A percentile compares a stretch with the other conserved stretches of the same genome.
These are phyloP conservation scores for Micronycteris hirsuta DNA, from an alignment of 2,113 vertebrate species.

Conservation along the genomic window DNA sequence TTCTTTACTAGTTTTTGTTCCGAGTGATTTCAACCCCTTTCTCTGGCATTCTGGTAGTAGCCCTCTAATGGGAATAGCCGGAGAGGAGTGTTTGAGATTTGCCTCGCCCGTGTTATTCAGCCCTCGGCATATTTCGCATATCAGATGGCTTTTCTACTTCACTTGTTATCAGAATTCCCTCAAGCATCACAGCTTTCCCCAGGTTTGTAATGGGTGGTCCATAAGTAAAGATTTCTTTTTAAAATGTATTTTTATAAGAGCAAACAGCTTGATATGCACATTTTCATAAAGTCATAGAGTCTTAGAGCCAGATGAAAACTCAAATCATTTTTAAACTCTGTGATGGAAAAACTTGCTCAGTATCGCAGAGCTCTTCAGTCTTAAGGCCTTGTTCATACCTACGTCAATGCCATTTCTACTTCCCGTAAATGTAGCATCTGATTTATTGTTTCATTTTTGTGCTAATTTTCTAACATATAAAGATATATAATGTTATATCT, in stretches of 20 bases:
- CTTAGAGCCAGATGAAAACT: neutral
- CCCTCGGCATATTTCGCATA: neutral
- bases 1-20: neutral
- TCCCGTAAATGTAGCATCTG: neutral
- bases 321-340: neutral
- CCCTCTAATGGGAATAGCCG: neutral
- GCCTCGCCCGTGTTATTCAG: neutral
- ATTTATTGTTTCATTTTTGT: neutral
- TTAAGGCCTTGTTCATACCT: neutral
- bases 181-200: neutral
- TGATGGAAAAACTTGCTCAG: neutral
- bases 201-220: neutral
- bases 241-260: neutral
- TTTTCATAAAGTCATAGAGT: conserved; percentile 11
- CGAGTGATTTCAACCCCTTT: neutral
- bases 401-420: neutral
- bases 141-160: neutral
- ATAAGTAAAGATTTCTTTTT: conserved; percentile 20
- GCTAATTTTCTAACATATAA: neutral
- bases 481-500: neutral
- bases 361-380: neutral
- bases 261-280: neutral
- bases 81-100: neutral
- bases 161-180: neutral
- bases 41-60: neutral